Conservation (phyloP, 2,888 invertebrate species). For the Mycalesis mineus region DNA sequence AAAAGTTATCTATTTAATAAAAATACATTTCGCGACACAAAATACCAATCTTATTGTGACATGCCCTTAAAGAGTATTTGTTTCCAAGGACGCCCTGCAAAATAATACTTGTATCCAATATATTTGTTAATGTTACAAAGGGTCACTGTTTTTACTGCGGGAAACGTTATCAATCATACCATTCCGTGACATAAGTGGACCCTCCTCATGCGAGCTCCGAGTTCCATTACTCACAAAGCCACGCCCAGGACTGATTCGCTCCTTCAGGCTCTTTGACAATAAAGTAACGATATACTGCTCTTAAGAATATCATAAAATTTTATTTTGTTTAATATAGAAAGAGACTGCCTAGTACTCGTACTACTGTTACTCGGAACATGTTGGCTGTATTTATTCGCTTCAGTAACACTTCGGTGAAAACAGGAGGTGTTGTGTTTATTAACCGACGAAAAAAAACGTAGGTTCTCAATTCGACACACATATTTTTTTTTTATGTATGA, state of each 20-base stretch:
- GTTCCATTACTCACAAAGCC: conserved; percentile 72
- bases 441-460: no score
- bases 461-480: no score
- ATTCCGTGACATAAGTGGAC: conserved; percentile 75
- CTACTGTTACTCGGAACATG: no score
- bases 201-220: conserved; percentile 72
- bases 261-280: conserved; percentile 50
- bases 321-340: neutral
- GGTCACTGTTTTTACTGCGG: conserved; percentile 64
- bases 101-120: conserved; percentile 28
- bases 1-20: conserved; percentile 4
- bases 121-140: conserved; percentile 43
- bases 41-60: conserved; percentile 4
- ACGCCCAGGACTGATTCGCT: conserved; percentile 69
- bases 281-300: conserved; percentile 34
- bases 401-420: no score
- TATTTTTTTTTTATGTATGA: no score
- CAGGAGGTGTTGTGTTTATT: no score
- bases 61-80: conserved; percentile 5
- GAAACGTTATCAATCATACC: conserved; percentile 73
- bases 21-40: conserved; percentile 3
- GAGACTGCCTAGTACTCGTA: neutral
- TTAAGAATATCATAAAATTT: conserved; percentile 16
- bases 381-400: no score
- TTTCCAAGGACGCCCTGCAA: conserved; percentile 14